phyloP scores from a whole-genome alignment of 2,113 vertebrate species.

The Bubo blakistoni region DNA sequence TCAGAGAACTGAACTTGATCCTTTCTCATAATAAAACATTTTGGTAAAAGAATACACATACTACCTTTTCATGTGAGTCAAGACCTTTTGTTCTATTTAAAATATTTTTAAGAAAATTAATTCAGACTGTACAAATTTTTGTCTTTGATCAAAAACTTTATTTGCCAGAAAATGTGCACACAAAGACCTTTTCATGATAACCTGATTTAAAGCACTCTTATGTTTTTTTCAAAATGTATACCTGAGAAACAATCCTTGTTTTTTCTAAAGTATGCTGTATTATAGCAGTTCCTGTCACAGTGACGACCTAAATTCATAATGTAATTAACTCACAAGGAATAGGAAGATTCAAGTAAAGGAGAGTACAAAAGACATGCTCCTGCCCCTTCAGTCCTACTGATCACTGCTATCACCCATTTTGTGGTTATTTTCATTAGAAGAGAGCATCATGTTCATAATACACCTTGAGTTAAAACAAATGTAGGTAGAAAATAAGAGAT shows the following conservation, averaged over 20 bases:
- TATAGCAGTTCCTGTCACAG: not conserved
- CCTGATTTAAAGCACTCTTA: not conserved
- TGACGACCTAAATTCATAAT: not conserved
- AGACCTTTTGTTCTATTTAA: not conserved
- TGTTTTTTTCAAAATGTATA: not conserved
- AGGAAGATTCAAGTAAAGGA: not conserved
- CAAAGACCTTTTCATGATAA: not conserved
- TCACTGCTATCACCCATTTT: not conserved
- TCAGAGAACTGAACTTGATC: not conserved
- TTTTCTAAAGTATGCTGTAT: not conserved
- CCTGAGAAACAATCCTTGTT: not conserved
- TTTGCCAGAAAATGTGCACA: not conserved
- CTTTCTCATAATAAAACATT: not conserved
- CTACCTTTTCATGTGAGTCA: not conserved
- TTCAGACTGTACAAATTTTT: not conserved
- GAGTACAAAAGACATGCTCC: not conserved
- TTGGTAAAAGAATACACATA: not conserved
- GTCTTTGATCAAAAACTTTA: not conserved
- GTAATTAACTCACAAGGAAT: not conserved
- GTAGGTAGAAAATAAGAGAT: not conserved
- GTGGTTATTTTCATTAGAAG: not conserved
- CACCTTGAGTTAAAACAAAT: not conserved
- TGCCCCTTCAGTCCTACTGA: not conserved
- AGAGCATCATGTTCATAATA: not conserved
- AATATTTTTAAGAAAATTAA: not conserved